Evolutionary conservation across 2,113 vertebrate genomes (phyloP), one percentile per base, ranked within the genome.

Genomic region (Ranitomeya imitator): DNA sequence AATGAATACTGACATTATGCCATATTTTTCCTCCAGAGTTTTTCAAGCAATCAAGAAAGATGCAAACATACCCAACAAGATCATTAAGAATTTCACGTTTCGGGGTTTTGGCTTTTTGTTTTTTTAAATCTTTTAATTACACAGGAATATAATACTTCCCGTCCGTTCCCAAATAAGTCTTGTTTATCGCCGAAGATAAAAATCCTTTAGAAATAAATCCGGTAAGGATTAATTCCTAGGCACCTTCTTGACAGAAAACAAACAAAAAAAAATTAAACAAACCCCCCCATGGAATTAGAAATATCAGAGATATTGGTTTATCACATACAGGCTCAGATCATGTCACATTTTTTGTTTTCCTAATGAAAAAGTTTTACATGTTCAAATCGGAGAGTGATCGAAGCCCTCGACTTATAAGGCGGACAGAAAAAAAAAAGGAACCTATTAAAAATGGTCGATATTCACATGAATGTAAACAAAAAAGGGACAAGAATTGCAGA

Each of bases 381-480:
- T 85, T 80, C 61, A 51, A 45, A 78, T 79, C 74, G 0, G 26
- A 61, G 15, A 63, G 86, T 77, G 87, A 85, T 74, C 52, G 26
- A 69, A 89, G 73, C 55, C 87, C 73, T 23, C 74, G 6, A 31
- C 4, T 67, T 15, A 80, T 92, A 94, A 93, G 93, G 94, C 94
- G 93, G 94, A 92, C 65, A 63, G 21, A 61, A 74, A 91, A 86
- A 69, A 69, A 83, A 65, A 51, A 67, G 15, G 16, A 10, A 21
- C 14, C 92, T 92, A 92, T 92, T 90, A 91, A 92, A 57, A 92
- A 90, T 91, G 86, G 90, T 90, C 83, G 86, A 89, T 91, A 91
- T 93, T 92, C 86, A 92, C 91, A 93, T 92, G 19, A 90, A 92
- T 89, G 93, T 92, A 94, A 95, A 95, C 91, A 80, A 91, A 93